A percentile compares a stretch with the other conserved stretches of the same genome.
phyloP scores from a whole-genome alignment of 1,140 invertebrate genomes.

The Formica selysi region DNA sequence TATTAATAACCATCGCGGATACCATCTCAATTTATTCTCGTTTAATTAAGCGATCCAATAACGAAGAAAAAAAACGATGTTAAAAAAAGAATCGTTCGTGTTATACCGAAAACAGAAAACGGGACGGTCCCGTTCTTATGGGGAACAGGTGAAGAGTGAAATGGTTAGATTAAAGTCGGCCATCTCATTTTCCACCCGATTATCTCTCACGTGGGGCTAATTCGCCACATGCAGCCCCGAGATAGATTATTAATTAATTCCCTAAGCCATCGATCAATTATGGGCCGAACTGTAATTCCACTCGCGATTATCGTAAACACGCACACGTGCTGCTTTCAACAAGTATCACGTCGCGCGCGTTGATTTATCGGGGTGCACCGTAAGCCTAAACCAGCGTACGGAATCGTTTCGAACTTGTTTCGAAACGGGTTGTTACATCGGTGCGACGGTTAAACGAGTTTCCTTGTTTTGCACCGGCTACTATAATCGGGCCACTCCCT shows the following conservation, averaged over 20 bases:
- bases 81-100: background rate
- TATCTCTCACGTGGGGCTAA: background rate
- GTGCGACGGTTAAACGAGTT: slow-evolving; percentile 21
- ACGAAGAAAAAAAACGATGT: background rate
- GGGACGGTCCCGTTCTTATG: background rate
- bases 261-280: slow-evolving; percentile 4
- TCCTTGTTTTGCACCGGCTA: background rate
- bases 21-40: background rate
- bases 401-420: slow-evolving; percentile 28
- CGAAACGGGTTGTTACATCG: slow-evolving; percentile 17
- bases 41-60: slow-evolving; percentile 34
- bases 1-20: background rate
- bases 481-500: slow-evolving; percentile 32
- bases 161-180: background rate
- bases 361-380: slow-evolving; percentile 38
- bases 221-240: slow-evolving; percentile 28
- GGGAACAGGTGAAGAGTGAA: slow-evolving; percentile 23
- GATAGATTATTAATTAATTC: slow-evolving; percentile 55
- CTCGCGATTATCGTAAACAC: slow-evolving; percentile 19
- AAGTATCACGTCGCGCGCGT: background rate
- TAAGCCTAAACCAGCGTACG: slow-evolving; percentile 7
- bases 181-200: background rate
- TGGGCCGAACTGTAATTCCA: background rate
- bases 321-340: background rate
- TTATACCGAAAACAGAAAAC: background rate